Base-by-base conservation (phyloP, 2,113 vertebrate species). In the Oryzias celebensis region DNA sequence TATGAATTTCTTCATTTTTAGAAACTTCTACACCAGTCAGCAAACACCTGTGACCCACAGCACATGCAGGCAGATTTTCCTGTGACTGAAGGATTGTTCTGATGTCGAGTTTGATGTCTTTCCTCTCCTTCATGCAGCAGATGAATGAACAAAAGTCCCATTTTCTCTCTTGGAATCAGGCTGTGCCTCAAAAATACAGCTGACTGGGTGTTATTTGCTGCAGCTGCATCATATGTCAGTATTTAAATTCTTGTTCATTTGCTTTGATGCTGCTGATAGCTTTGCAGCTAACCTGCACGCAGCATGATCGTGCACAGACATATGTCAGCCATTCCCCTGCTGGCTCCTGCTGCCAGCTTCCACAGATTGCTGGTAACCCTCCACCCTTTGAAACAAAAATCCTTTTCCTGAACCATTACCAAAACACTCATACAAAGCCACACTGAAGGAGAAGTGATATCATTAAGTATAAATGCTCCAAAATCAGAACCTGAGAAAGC, bases 301-400 rank as follows among this genome's bases (percentile, higher is more conserved):
- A 43, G 41, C 57, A 51, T 2, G 26, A 23, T 23, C 49, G 20
- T 2, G 18, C 62, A 31, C 45, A 7, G 58, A 58, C 59, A 58
- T 20, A 52, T 52, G 68, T 52, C 3, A 16, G 52, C 36, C 13
- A 31, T 48, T 78, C 64, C 47, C 62, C 68, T 58, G 55, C 44
- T 59, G 50, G 22, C 58, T 60, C 64, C 50, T 54, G 26, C 70
- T 79, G 76, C 78, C 61, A 77, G 73, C 57, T 77, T 62, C 59
- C 57, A 52, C 65, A 79, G 77, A 79, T 69, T 77, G 76, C 45
- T 68, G 48, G 62, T 76, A 74, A 81, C 67, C 82, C 68, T 62
- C 63, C 55, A 73, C 72, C 78, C 65, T 31, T 75, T 61, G 23
- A 68, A 74, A 85, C 80, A 84, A 84, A 83, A 72, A 42, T 64